Evolutionary conservation across 2,797 vertebrate species (phyloP).

Genomic region (Synaphobranchus kaupii): DNA sequence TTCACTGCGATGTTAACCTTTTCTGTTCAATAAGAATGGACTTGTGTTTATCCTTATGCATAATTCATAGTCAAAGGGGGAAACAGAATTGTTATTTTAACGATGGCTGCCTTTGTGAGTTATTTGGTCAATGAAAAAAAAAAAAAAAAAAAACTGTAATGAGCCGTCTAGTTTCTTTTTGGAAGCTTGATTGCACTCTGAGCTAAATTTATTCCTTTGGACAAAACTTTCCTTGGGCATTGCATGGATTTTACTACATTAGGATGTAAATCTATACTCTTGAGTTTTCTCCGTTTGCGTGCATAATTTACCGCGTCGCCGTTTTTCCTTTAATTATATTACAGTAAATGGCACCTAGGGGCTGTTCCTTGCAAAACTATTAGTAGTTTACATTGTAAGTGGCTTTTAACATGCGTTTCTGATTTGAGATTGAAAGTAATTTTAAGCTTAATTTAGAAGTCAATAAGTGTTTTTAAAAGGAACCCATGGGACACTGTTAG

Average conservation of each 20-base stretch:
- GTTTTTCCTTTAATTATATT: background rate
- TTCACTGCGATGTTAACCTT: background rate
- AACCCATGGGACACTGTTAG: background rate
- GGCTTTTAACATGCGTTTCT: slow-evolving; percentile 6
- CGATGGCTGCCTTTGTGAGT: background rate
- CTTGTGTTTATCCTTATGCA: background rate
- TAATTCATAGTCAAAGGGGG: background rate
- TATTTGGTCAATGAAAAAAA: background rate
- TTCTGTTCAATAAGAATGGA: background rate
- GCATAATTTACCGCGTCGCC: background rate
- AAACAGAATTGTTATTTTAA: background rate
- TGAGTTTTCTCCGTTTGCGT: background rate
- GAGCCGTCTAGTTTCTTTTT: background rate
- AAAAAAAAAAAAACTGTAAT: background rate
- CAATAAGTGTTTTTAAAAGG: background rate
- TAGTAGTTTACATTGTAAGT: background rate
- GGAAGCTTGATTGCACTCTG: background rate
- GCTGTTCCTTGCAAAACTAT: background rate
- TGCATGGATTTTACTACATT: slow-evolving; percentile 1
- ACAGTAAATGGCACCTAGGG: background rate
- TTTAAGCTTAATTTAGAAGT: slow-evolving; percentile 1
- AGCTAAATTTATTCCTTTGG: background rate
- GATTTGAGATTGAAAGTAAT: background rate
- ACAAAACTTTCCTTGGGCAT: background rate
- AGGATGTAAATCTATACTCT: slow-evolving; percentile 3